Evolutionary conservation across 2,888 invertebrate species (phyloP).

Genomic region (Xanthorhoe spadicearia): DNA sequence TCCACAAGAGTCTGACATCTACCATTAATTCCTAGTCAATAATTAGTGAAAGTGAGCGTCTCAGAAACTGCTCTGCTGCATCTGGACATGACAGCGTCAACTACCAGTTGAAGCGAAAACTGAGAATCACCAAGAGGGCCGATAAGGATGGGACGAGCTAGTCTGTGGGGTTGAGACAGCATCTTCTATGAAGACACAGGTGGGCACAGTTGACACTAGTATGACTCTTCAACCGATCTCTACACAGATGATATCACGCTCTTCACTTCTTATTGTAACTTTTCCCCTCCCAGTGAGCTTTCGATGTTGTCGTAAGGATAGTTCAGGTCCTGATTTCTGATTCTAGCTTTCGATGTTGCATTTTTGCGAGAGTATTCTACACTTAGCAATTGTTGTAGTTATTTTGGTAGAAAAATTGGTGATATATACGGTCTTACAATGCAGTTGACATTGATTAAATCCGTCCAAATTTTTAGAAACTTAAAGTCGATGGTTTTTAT

Average conservation of each 20-base stretch:
- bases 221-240: neutral
- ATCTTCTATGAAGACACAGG: neutral
- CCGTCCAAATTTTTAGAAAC: too few species aligned
- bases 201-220: constrained; percentile 11
- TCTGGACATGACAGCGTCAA: too few species aligned
- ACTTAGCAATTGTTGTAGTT: neutral
- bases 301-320: constrained; percentile 1
- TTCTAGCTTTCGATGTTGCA: neutral
- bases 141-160: neutral
- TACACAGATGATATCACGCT: constrained; percentile 1
- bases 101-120: neutral
- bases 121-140: neutral
- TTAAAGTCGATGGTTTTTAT: too few species aligned
- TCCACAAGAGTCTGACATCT: neutral
- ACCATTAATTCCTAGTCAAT: too few species aligned
- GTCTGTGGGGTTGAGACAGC: neutral
- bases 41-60: too few species aligned
- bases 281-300: constrained; percentile 1
- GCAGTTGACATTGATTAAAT: neutral
- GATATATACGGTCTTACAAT: neutral
- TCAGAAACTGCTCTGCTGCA: too few species aligned
- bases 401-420: neutral
- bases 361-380: constrained; percentile 1
- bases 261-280: neutral
- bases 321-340: neutral